A percentile compares a stretch with the other conserved stretches of the same genome.
Conservation (phyloP, 2,113 vertebrate species). For the Tetrax tetrax region DNA sequence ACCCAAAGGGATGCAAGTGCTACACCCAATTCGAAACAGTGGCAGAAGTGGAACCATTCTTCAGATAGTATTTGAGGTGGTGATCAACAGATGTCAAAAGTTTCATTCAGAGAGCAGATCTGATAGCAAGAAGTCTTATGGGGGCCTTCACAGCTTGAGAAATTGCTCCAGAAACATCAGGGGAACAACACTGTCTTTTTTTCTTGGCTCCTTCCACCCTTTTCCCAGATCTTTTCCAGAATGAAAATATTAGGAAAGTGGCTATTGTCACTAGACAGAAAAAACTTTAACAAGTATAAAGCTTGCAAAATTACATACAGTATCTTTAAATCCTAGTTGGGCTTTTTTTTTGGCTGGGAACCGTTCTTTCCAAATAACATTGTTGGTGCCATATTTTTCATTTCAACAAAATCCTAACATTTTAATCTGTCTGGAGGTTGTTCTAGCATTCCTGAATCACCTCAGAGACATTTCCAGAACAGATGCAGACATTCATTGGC, state of each 20-base stretch:
- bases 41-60: background rate
- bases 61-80: background rate
- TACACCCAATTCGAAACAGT: background rate
- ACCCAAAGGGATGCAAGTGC: background rate
- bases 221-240: background rate
- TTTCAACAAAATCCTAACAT: background rate
- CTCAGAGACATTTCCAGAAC: background rate
- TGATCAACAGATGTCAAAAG: background rate
- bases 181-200: background rate
- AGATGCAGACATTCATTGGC: background rate
- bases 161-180: background rate
- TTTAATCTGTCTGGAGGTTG: background rate
- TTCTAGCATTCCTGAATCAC: background rate
- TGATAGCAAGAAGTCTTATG: background rate
- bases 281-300: background rate
- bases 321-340: background rate
- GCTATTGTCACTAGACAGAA: background rate
- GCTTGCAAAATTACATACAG: background rate
- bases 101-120: background rate
- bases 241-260: background rate
- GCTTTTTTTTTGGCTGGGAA: background rate
- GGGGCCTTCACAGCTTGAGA: background rate
- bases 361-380: background rate
- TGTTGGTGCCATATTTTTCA: background rate
- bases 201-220: background rate